Conservation (phyloP, 2,888 invertebrate species). For the Drosophila buzzatii region DNA sequence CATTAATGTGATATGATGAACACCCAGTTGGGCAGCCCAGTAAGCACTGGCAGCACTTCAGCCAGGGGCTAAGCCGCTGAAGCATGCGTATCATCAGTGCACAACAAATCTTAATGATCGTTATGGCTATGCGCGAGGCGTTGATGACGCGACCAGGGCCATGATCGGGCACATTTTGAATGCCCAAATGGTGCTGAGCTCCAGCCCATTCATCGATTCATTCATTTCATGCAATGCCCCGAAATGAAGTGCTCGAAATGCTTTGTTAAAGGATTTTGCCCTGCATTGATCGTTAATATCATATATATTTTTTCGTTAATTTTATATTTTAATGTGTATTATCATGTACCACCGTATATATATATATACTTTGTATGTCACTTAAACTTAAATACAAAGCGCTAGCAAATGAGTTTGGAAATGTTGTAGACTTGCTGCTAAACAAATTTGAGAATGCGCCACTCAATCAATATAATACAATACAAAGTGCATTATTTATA, state of each 20-base stretch:
- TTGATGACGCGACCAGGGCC: slow-evolving; percentile 61
- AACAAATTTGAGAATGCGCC: slow-evolving; percentile 53
- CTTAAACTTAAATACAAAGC: slow-evolving; percentile 70
- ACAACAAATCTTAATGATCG: slow-evolving; percentile 73
- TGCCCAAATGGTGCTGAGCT: slow-evolving; percentile 40
- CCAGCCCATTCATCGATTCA: slow-evolving; percentile 72
- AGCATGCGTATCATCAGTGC: slow-evolving; percentile 75
- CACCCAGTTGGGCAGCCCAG: slow-evolving; percentile 64
- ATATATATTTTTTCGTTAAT: slow-evolving; percentile 35
- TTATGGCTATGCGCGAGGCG: slow-evolving; percentile 58
- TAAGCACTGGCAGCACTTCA: slow-evolving; percentile 23
- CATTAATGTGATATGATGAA: slow-evolving; percentile 73
- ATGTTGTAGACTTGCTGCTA: slow-evolving; percentile 59
- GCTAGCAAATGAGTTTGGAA: slow-evolving; percentile 65
- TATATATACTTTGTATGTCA: slow-evolving; percentile 46
- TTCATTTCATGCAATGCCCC: slow-evolving; percentile 62
- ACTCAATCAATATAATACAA: slow-evolving; percentile 58
- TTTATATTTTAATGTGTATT: slow-evolving; percentile 58
- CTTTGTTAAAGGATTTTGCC: slow-evolving; percentile 53
- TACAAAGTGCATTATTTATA: slow-evolving; percentile 68
- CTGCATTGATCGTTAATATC: slow-evolving; percentile 35
- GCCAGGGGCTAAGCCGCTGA: slow-evolving; percentile 66
- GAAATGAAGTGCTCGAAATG: slow-evolving; percentile 72
- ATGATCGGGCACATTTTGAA: slow-evolving; percentile 67
- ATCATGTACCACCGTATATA: slow-evolving; percentile 56